Evolutionary conservation across 2,888 invertebrate species (phyloP), one percentile per base, ranked within the genome.

Genomic region (Gastracanthus pulcherrimus): DNA sequence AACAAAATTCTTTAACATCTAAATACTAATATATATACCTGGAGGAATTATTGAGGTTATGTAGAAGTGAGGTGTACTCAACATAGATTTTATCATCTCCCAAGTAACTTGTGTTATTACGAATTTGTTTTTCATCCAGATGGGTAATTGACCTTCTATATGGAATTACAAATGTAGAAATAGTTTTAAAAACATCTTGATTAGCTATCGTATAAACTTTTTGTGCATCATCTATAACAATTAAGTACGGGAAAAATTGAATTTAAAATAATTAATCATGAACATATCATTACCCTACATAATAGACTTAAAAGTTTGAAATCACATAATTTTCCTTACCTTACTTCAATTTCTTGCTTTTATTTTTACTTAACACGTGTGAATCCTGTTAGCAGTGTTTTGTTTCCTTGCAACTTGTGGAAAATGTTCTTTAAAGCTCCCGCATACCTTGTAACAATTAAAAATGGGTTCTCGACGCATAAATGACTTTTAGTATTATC

Each of bases 391-490:
- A 69, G 95, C 92, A 87, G 95, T 95, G 86, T 94, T 97, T 51
- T 94, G 93, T 91, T 98, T 97, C 85, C 95, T 95, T 34, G 95
- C 94, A 0, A 99, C 97, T 89, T 98, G 97, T 4, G 98, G 97
- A 99, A 34, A 95, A 94, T 0, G 98, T 97, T 87, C 96, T 94
- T 91, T 99, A 99, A 71, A 99, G 92, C 92, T 99, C 99, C 87
- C 97, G 95, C 94, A 99, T 96, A 0, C 98, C 99, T 92, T 99
- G 99, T 1, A 96, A 95, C 13, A 99, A 92, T 90, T 99, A 99
- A 0, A 98, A 97, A 92, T 99, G 99, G 0, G 99, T 99, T 88
- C 99, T 94, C 0, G 99, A 99, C 0, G 99, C 96, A 92, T 99
- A 99, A 85, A 99, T 98, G 66, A 99, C 96, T 92, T 96, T 97